A percentile compares a stretch with the other conserved stretches of the same genome.
Conservation (phyloP, 2,113 vertebrate genomes). For the Cyanoderma ruficeps region DNA sequence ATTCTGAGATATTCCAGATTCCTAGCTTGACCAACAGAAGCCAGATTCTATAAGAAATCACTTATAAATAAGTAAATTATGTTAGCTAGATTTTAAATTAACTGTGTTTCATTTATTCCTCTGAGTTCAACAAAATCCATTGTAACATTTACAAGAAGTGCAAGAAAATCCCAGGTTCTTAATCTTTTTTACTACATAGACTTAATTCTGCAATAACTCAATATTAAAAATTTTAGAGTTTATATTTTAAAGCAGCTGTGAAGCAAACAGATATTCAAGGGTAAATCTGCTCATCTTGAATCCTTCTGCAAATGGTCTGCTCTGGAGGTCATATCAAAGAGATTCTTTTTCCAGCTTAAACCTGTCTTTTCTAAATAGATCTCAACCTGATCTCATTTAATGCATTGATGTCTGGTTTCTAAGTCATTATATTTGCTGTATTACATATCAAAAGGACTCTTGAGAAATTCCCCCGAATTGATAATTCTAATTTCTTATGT, state of each 20-base stretch:
- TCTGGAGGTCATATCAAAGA: conserved; percentile 84
- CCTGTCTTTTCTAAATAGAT: conserved; percentile 78
- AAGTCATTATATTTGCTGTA: conserved; percentile 79
- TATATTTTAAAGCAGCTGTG: conserved; percentile 54
- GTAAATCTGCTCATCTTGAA: conserved; percentile 59
- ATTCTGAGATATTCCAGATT: conserved; percentile 39
- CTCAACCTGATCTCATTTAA: conserved; percentile 79
- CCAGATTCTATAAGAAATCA: not conserved
- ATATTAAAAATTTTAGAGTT: conserved; percentile 35
- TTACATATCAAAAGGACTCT: conserved; percentile 84
- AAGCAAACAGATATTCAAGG: conserved; percentile 30
- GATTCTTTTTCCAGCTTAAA: conserved; percentile 75
- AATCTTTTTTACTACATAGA: conserved; percentile 19
- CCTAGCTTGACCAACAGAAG: conserved; percentile 27
- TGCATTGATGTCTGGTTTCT: conserved; percentile 81
- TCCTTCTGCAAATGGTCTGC: conserved; percentile 59
- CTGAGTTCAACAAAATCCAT: not conserved
- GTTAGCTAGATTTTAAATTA: not conserved
- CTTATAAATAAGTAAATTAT: not conserved
- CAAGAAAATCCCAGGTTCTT: conserved; percentile 25
- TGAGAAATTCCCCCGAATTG: conserved; percentile 76
- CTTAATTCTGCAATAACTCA: conserved; percentile 22
- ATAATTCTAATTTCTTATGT: conserved; percentile 87
- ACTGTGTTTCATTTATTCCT: not conserved
- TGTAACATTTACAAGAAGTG: not conserved